Evolutionary conservation across 2,113 vertebrate species (phyloP).

Genomic region (Aphyosemion australe): DNA sequence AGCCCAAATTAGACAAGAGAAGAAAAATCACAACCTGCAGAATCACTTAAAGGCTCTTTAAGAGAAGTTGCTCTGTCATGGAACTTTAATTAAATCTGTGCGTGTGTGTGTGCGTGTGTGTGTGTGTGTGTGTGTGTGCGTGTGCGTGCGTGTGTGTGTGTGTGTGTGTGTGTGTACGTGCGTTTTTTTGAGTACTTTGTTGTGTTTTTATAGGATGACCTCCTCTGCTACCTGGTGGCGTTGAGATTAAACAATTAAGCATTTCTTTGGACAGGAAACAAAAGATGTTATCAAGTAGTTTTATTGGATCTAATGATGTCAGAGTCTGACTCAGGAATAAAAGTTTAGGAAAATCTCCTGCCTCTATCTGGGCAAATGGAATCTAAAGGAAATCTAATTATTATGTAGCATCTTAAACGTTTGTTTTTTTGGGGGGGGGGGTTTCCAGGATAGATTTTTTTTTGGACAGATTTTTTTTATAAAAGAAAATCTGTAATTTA

Average conservation of each 20-base stretch:
- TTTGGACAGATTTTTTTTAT: not conserved
- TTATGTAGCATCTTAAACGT: too few species aligned
- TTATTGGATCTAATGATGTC: conserved; percentile 26
- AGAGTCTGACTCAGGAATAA: conserved; percentile 5
- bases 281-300: conserved; percentile 11
- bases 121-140: too few species aligned
- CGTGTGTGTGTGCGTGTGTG: too few species aligned
- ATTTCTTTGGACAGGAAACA: conserved; percentile 6
- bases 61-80: too few species aligned
- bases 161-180: too few species aligned
- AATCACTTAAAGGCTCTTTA: too few species aligned
- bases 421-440: not conserved
- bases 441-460: not conserved
- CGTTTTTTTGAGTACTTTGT: too few species aligned
- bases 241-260: conserved; percentile 2
- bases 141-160: too few species aligned
- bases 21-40: too few species aligned
- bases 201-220: not conserved
- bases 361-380: not conserved
- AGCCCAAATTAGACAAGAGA: too few species aligned
- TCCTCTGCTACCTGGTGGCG: not conserved
- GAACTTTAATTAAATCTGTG: too few species aligned
- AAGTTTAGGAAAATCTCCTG: not conserved
- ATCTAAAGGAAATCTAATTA: not conserved
- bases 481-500: not conserved